Conservation (phyloP, 1,140 invertebrate genomes). For the Caerostris darwini region DNA sequence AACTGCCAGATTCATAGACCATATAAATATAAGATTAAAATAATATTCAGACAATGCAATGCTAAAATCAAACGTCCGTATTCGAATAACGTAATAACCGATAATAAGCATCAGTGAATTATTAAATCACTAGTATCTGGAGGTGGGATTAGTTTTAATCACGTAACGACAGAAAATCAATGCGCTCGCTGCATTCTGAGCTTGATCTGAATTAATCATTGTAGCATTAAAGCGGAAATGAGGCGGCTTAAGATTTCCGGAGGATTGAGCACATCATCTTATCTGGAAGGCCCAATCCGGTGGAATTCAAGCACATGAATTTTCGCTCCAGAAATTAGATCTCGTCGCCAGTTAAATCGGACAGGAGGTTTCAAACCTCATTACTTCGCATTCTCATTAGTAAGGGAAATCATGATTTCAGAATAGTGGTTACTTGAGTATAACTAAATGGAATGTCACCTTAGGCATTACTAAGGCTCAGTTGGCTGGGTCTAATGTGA, state of each 20-base stretch:
- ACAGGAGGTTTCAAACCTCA: slow-evolving; percentile 21
- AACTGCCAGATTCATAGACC: too few species aligned
- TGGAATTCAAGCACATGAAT: neutral
- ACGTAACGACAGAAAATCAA: neutral
- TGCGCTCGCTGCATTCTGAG: neutral
- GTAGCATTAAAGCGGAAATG: slow-evolving; percentile 3
- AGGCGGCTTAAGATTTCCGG: slow-evolving; percentile 9
- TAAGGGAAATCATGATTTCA: neutral
- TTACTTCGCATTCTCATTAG: neutral
- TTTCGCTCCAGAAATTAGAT: neutral
- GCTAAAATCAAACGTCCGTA: too few species aligned
- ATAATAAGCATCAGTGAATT: neutral
- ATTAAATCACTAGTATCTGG: neutral
- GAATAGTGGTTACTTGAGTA: neutral
- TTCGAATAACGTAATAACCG: too few species aligned
- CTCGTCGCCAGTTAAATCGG: neutral
- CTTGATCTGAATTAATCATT: neutral
- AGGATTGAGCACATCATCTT: neutral
- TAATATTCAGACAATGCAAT: too few species aligned
- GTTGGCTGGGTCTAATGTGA: neutral
- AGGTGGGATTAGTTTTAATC: neutral
- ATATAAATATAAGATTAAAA: too few species aligned
- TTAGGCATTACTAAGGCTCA: neutral
- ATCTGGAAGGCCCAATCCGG: neutral
- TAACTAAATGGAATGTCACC: neutral